Conservation (phyloP, 2,797 vertebrate genomes). For the Cryptoprocta ferox region DNA sequence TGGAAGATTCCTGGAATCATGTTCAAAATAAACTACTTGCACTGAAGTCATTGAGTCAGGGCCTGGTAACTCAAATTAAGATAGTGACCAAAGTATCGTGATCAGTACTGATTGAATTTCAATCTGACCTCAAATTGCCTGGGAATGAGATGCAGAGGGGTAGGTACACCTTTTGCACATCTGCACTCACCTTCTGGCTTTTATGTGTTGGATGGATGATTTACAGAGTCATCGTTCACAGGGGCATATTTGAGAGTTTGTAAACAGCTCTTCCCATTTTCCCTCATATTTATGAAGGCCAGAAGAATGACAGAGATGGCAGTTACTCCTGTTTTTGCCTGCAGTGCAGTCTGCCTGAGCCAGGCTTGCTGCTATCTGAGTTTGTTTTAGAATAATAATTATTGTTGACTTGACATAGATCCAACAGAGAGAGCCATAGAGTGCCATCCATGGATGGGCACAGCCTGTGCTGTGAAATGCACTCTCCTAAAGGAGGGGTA, state of each 20-base stretch:
- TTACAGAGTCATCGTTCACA: not conserved
- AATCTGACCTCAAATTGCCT: not conserved
- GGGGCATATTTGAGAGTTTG: not conserved
- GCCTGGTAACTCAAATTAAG: not conserved
- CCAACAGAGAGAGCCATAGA: not conserved
- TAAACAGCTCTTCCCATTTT: not conserved
- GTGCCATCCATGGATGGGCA: not conserved
- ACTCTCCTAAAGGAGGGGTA: not conserved
- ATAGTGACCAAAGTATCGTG: not conserved
- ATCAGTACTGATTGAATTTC: not conserved
- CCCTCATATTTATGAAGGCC: not conserved
- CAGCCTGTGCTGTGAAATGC: not conserved
- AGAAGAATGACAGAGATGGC: not conserved
- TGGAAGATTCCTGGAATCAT: not conserved
- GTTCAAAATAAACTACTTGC: not conserved
- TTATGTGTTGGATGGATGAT: not conserved
- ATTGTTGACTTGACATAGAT: conserved; percentile 55
- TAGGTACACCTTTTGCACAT: not conserved
- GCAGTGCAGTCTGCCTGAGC: not conserved
- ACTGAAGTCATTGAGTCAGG: not conserved
- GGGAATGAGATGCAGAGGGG: not conserved
- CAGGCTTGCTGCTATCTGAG: conserved; percentile 1
- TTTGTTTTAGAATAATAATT: conserved; percentile 74
- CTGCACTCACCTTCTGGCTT: not conserved
- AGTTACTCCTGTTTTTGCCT: conserved; percentile 39